Conservation (phyloP, 37 sponge, comb jelly and placozoan species). For the Beroe forskalii region DNA sequence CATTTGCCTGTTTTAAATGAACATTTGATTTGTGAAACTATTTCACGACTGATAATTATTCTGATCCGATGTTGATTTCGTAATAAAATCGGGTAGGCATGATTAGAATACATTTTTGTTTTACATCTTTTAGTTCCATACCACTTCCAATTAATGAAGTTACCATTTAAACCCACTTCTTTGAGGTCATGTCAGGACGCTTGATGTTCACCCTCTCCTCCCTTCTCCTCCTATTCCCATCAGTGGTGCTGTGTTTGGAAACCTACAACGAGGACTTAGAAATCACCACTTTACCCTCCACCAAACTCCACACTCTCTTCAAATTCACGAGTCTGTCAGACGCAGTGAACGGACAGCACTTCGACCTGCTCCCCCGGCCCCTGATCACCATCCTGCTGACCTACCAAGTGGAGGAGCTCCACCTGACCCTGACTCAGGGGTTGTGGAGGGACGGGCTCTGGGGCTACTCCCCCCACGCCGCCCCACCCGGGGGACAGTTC, state of each 20-base stretch:
- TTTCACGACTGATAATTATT: too few relatives aligned
- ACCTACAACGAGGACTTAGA: background rate
- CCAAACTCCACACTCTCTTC: slow-evolving; percentile 2
- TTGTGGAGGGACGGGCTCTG: slow-evolving; percentile 83
- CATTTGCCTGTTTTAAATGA: too few relatives aligned
- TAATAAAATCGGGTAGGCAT: too few relatives aligned
- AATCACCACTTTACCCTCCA: background rate
- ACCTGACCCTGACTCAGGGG: slow-evolving; percentile 85
- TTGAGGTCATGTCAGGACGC: background rate
- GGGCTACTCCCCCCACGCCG: slow-evolving; percentile 79
- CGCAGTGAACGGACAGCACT: slow-evolving; percentile 72
- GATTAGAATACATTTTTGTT: too few relatives aligned
- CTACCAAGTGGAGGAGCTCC: slow-evolving; percentile 88
- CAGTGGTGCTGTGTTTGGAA: background rate
- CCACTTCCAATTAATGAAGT: background rate
- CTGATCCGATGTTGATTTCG: too few relatives aligned
- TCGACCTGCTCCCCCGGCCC: slow-evolving; percentile 88
- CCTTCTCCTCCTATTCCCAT: background rate
- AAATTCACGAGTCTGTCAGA: slow-evolving; percentile 40
- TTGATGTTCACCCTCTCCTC: background rate
- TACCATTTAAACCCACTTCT: background rate
- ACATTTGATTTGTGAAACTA: too few relatives aligned
- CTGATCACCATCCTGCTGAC: slow-evolving; percentile 81
- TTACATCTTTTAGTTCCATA: too few relatives aligned
- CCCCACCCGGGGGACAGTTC: slow-evolving; percentile 93